phyloP scores from a whole-genome alignment of 2,797 vertebrate genomes.

The Chelon auratus region DNA sequence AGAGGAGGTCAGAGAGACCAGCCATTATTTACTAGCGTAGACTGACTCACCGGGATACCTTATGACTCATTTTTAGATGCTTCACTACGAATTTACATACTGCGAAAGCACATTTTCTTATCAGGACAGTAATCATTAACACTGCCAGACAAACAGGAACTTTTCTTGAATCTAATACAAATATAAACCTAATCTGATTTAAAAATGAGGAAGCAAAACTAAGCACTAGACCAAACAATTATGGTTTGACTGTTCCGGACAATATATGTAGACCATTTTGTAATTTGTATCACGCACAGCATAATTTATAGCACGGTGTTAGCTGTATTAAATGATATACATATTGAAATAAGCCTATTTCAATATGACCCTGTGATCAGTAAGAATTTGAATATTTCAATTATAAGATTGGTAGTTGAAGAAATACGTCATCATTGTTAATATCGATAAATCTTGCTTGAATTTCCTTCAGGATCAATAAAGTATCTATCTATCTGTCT shows the following conservation, averaged over 20 bases:
- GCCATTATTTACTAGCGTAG: conserved; percentile 51
- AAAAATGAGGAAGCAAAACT: not conserved
- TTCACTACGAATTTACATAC: not conserved
- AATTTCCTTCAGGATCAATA: too few relatives aligned
- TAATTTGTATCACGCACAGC: not conserved
- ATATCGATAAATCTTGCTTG: conserved; percentile 16
- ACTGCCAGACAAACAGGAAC: not conserved
- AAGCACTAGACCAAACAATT: not conserved
- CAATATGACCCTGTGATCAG: conserved; percentile 30
- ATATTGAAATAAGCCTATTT: not conserved
- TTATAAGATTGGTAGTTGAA: conserved; percentile 16
- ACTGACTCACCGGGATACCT: conserved; percentile 23
- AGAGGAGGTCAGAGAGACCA: conserved; percentile 40
- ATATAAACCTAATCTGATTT: not conserved
- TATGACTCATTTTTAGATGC: conserved; percentile 6
- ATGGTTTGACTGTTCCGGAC: too few relatives aligned
- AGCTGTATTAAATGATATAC: not conserved
- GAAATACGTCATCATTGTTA: not conserved
- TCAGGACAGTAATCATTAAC: not conserved
- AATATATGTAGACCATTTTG: too few relatives aligned
- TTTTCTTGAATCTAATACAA: not conserved
- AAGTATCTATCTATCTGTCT: too few relatives aligned
- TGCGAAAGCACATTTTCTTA: conserved; percentile 1
- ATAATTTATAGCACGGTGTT: not conserved
- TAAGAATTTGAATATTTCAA: conserved; percentile 33